Evolutionary conservation across 2,888 invertebrate species (phyloP), one percentile per base, ranked within the genome.

Genomic region (Danaus chrysippus): DNA sequence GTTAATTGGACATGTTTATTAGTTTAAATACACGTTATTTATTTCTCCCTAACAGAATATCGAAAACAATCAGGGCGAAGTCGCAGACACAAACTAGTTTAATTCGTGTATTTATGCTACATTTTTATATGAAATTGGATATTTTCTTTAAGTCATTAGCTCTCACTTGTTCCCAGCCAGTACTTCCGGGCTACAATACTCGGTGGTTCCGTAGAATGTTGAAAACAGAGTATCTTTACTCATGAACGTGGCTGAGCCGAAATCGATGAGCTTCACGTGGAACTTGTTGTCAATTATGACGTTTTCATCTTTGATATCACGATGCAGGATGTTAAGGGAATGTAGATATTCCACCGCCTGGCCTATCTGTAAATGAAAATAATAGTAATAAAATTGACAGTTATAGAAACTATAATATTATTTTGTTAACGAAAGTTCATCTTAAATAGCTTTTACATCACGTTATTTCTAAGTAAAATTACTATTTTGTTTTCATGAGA

Each of bases 251-350:
- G 95, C 95, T 0, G 95, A 95, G 13, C 95, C 95, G 78, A 95
- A 95, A 79, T 95, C 95, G 56, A 95, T 95, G 34, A 95, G 88
- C 73, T 95, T 95, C 56, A 94, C 93, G 73, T 93, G 93, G 77
- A 95, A 95, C 69, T 92, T 86, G 72, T 94, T 93, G 84, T 95
- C 93, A 55, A 95, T 92, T 64, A 95, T 95, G 23, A 95, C 93
- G 78, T 95, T 95, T 78, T 95, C 95, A 75, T 95, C 95, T 75
- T 95, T 95, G 63, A 95, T 93, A 76, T 95, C 95, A 11, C 95
- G 92, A 77, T 95, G 95, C 0, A 95, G 82, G 67, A 95, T 94
- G 73, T 92, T 91, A 15, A 93, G 81, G 0, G 92, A 91, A 79
- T 95, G 94, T 3, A 95, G 86, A 76, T 95, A 95, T 56, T 92